Base-by-base conservation (phyloP, 1,140 invertebrate species). In the Periplaneta americana region DNA sequence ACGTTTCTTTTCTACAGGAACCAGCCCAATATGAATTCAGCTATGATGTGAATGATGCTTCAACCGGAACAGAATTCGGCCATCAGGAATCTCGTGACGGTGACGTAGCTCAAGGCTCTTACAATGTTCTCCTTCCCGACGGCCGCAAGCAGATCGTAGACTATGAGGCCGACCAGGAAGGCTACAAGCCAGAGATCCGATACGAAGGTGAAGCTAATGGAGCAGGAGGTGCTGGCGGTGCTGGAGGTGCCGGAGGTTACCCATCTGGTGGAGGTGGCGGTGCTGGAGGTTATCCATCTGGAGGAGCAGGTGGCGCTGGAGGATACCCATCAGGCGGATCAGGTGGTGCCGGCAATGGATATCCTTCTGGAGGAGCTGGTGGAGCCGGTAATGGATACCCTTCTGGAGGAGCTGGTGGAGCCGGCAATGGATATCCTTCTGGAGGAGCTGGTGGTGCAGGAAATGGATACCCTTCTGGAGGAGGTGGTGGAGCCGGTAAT, bases 141-240 rank as follows among this genome's bases (percentile, higher is more conserved):
- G 93, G 93, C 0, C 88, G 92, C 36, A 92, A 89, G 35, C 92
- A 93, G 86, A 90, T 91, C 35, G 92, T 93, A 5, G 92, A 93
- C 83, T 93, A 93, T 81, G 88, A 91, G 74, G 92, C 92, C 8
- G 92, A 92, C 28, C 90, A 89, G 13, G 89, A 89, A 82, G 93
- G 93, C 39, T 94, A 93, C 87, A 90, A 91, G 79, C 93, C 93
- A 32, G 91, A 92, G 86, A 91, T 94, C 80, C 90, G 92, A 84
- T 94, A 93, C 87, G 92, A 93, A 85, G 78, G 78, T 33, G 48
- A 28, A 11, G 78, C 78, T 66, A 32, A 36, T 33, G 75, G 15
- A 82, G 80, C n/a, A 79, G 82, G 80, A 31, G 84, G 84, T 33
- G 75, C 82, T 66, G 84, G 83, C 34, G 79, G 82, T 57, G 39